A percentile compares a stretch with the other conserved stretches of the same genome.
These are phyloP conservation scores for Xestia c-nigrum DNA, from an alignment of 2,888 invertebrate genomes.

Conservation along the genomic window DNA sequence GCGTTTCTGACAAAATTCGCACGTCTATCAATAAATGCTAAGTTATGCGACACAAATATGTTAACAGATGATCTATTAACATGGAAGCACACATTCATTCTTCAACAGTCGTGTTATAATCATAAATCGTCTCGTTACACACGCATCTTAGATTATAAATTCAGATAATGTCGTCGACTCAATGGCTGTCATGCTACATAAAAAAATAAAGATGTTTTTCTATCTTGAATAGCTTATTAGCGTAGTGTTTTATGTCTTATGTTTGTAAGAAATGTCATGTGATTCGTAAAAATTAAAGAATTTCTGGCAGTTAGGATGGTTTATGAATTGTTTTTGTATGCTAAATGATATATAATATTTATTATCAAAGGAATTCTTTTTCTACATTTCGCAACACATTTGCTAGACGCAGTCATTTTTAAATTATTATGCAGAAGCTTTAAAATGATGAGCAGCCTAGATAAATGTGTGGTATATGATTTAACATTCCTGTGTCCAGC, in stretches of 20 bases:
- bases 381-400: background rate
- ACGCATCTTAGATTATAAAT: conserved; percentile 33
- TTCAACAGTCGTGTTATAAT: conserved; percentile 35
- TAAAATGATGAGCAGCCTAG: background rate
- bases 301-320: background rate
- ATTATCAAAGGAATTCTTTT: background rate
- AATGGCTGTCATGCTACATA: conserved; percentile 36
- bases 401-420: background rate
- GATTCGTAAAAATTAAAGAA: conserved; percentile 22
- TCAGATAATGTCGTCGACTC: conserved; percentile 8
- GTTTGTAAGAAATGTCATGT: conserved; percentile 15
- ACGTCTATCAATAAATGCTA: conserved; percentile 23
- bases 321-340: conserved; percentile 1
- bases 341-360: background rate
- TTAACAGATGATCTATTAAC: conserved; percentile 40
- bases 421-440: background rate
- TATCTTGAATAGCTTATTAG: conserved; percentile 26
- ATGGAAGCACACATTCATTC: conserved; percentile 39
- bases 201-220: conserved; percentile 19
- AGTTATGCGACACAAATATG: conserved; percentile 44
- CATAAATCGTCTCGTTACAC: conserved; percentile 44
- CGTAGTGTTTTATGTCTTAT: conserved; percentile 1
- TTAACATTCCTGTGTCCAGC: background rate
- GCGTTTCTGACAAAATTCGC: conserved; percentile 13
- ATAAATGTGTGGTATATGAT: background rate